Base-by-base conservation (phyloP, 2,797 vertebrate species). In the Brachyrhaphis roseni region DNA sequence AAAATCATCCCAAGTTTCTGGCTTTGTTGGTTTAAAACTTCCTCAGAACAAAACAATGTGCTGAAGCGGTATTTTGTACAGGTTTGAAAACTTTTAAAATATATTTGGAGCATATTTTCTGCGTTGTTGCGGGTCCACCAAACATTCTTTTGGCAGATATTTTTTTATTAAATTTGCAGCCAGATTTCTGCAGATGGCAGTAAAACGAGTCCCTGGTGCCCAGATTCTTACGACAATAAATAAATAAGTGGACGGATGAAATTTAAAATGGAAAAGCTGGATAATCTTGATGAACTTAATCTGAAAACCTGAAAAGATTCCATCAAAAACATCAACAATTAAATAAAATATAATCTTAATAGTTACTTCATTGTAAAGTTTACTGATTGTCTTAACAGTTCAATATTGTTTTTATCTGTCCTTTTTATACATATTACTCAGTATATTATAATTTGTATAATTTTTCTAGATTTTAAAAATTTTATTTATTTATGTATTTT, bases 61-160 rank as follows among this genome's bases (percentile, higher is more conserved):
- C 39, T n/a, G 5, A 26, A 43, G 23, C 0, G 1, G 13, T 45
- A 16, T 16, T 45, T 39, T n/a, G 66, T 45, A 26, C 68, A 71
- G 68, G 39, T 71, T 15, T 71, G 28, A 45, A 45, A 71, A 71
- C 39, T 70, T 43, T 70, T 70, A 0, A 6, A 70, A 15, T 10
- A 43, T 70, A 41, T 70, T 45, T n/a, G 39, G 23, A 70, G 45
- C 41, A 45, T 45, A 71, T 71, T 45, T 28, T 71, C 68, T 71
- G 41, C 0, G 7, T n/a, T 45, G 41, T 28, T 45, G 28, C 7
- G 26, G 15, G 45, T 45, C 68, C 26, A n/a, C 68, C 23, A 45
- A 45, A 71, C 39, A 45, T 71, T 45, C 49, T 71, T 71, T 45
- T 15, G 41, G 68, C 41, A 45, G 26, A 70, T 43, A 43, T 8